Percentiles rank a stretch among this genome's conserved stretches.
These are phyloP conservation scores for Aphodius sticticus DNA, from an alignment of 2,888 invertebrate species.

Conservation along the genomic window DNA sequence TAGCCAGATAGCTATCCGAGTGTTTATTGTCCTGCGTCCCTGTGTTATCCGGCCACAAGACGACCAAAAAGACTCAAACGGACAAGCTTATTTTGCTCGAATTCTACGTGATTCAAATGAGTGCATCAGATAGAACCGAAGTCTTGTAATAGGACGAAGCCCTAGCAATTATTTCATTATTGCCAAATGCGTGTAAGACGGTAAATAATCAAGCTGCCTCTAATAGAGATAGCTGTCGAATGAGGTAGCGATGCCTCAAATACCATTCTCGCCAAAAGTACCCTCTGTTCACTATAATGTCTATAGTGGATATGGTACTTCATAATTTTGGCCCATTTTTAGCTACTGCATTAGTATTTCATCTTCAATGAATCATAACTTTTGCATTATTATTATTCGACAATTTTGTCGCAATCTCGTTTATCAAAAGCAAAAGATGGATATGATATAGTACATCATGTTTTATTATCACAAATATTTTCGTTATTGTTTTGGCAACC, in stretches of 20 bases:
- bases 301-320: no score
- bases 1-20: neutral
- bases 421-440: no score
- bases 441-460: no score
- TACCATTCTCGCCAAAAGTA: neutral
- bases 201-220: conserved; percentile 57
- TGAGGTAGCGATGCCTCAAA: neutral
- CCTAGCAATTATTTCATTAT: conserved; percentile 10
- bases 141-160: neutral
- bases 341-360: no score
- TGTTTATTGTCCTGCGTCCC: neutral
- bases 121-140: neutral
- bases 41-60: neutral
- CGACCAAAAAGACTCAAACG: neutral
- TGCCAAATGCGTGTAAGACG: conserved; percentile 57
- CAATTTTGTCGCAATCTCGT: no score
- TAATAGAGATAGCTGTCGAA: conserved; percentile 56
- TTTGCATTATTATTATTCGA: no score
- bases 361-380: no score
- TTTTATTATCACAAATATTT: no score
- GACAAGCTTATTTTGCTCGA: neutral
- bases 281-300: neutral
- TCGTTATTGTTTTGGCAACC: no score
- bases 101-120: neutral
- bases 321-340: no score